Evolutionary conservation across 2,113 vertebrate genomes (phyloP).

Genomic region (Podiceps cristatus): DNA sequence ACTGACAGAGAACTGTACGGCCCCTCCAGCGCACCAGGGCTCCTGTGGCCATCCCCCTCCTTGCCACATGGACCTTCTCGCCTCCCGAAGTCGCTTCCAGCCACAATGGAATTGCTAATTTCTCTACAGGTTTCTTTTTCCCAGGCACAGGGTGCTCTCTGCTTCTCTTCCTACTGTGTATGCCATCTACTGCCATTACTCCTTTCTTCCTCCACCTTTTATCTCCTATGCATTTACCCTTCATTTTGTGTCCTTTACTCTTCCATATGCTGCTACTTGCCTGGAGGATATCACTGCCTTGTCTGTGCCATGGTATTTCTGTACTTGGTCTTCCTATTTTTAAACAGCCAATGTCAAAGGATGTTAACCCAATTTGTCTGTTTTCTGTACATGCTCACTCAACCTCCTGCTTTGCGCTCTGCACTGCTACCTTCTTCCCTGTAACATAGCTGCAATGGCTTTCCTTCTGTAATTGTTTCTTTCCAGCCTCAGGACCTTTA

Average conservation of each 20-base stretch:
- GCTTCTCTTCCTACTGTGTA: neutral
- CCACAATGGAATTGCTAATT: neutral
- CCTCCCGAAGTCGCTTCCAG: neutral
- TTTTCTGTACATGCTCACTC: neutral
- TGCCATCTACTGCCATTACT: neutral
- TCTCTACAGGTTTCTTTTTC: neutral
- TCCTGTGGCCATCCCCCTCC: accelerated
- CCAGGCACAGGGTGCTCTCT: accelerated
- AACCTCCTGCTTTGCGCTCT: neutral
- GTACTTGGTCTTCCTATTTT: neutral
- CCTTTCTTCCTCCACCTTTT: neutral
- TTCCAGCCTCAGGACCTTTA: neutral
- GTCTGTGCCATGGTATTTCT: neutral
- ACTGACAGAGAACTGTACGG: accelerated
- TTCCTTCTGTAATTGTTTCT: neutral
- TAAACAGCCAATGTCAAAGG: neutral
- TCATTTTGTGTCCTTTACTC: neutral
- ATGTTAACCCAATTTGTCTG: neutral
- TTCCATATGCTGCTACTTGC: neutral
- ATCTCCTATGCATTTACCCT: neutral
- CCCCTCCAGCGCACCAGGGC: accelerated
- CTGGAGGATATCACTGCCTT: neutral
- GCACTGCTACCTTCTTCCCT: neutral
- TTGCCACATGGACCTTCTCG: neutral
- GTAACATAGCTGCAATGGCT: neutral